These are phyloP conservation scores for Ceraclea dissimilis DNA, from an alignment of 2,888 invertebrate genomes.

Conservation along the genomic window DNA sequence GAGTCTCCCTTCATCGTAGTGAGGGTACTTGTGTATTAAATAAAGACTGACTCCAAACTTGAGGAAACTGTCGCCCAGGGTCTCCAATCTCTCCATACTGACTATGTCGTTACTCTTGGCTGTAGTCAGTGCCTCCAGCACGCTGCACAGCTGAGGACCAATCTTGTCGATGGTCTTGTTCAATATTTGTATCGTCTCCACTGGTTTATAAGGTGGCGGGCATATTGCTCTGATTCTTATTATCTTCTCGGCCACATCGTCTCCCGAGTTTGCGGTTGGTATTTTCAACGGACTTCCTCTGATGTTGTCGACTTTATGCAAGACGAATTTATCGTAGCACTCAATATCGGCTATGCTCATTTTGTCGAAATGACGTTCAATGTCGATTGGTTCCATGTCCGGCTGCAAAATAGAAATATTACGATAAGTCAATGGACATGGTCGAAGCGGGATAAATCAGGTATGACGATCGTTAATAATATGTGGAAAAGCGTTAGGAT, in stretches of 20 bases:
- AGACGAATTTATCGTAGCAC: slow-evolving; percentile 59
- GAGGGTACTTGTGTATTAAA: slow-evolving; percentile 60
- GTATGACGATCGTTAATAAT: too few relatives aligned
- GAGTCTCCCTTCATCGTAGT: slow-evolving; percentile 68
- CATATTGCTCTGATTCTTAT: slow-evolving; percentile 16
- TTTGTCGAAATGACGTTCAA: slow-evolving; percentile 50
- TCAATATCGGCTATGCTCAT: slow-evolving; percentile 61
- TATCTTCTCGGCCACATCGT: neutral
- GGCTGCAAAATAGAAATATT: slow-evolving; percentile 26
- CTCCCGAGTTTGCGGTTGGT: slow-evolving; percentile 30
- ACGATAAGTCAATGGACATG: too few relatives aligned
- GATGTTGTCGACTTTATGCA: slow-evolving; percentile 12
- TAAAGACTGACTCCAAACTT: slow-evolving; percentile 72
- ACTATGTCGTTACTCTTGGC: slow-evolving; percentile 67
- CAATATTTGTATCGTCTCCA: slow-evolving; percentile 34
- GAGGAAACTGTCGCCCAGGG: slow-evolving; percentile 82
- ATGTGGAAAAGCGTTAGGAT: too few relatives aligned
- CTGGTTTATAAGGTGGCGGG: slow-evolving; percentile 18
- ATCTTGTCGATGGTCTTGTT: slow-evolving; percentile 24
- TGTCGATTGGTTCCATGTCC: slow-evolving; percentile 58
- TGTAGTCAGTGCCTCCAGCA: slow-evolving; percentile 60
- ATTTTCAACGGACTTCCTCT: neutral
- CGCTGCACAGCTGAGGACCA: slow-evolving; percentile 44
- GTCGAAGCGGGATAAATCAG: too few relatives aligned
- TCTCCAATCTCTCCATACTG: slow-evolving; percentile 76